Evolutionary conservation across 2,113 vertebrate species (phyloP).

Genomic region (Labrus mixtus): DNA sequence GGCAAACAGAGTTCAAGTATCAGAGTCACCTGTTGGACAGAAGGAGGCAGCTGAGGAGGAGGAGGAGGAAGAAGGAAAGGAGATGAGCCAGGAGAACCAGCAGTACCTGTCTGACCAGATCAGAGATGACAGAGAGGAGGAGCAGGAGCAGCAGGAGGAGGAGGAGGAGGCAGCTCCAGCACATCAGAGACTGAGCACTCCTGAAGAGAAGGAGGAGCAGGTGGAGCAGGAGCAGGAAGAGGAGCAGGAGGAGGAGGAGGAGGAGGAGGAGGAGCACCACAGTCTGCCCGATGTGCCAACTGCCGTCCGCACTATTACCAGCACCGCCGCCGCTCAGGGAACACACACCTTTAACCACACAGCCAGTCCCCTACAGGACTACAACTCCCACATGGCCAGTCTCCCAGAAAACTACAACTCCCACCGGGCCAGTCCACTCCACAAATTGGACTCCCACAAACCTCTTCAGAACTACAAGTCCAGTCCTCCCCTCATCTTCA

Average conservation of each 20-base stretch:
- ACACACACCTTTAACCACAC: constrained; percentile 60
- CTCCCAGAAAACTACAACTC: constrained; percentile 39
- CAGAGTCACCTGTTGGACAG: constrained; percentile 60
- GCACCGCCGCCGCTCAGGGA: constrained; percentile 81
- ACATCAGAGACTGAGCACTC: constrained; percentile 67
- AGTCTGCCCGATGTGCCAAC: constrained; percentile 60
- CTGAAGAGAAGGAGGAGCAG: constrained; percentile 69
- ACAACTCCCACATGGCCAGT: constrained; percentile 49
- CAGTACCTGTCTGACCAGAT: constrained; percentile 52
- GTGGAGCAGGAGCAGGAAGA: constrained; percentile 75
- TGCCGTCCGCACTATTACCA: constrained; percentile 73
- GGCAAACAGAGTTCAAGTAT: constrained; percentile 55
- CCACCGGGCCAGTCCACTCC: constrained; percentile 33
- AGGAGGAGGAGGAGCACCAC: constrained; percentile 79
- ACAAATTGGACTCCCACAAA: constrained; percentile 54
- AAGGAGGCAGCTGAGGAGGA: constrained; percentile 71
- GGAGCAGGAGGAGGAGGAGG: constrained; percentile 75
- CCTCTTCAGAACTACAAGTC: constrained; percentile 57
- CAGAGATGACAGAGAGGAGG: constrained; percentile 62
- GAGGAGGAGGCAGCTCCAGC: constrained; percentile 67
- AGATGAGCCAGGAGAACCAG: constrained; percentile 48
- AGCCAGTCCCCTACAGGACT: constrained; percentile 65
- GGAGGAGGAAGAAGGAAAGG: constrained; percentile 66
- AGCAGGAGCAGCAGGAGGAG: constrained; percentile 46
- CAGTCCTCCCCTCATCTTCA: constrained; percentile 67